phyloP scores from a whole-genome alignment of 2,888 invertebrate genomes.

The Gryllus longicercus region DNA sequence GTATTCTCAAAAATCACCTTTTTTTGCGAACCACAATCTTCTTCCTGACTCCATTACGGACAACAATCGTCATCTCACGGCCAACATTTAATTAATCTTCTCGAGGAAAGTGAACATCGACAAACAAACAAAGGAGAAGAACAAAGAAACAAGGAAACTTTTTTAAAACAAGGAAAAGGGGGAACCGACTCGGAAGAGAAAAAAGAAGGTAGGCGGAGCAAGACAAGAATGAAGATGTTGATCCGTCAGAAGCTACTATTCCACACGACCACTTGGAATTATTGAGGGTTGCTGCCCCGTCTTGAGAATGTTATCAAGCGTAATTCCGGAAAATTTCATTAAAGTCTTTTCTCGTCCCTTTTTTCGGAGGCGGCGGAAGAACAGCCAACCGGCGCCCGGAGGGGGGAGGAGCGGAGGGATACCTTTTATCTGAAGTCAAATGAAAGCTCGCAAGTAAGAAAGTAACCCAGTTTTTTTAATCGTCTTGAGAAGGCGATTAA shows the following conservation, averaged over 20 bases:
- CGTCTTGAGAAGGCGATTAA: constrained; percentile 7
- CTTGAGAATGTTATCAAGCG: constrained; percentile 10
- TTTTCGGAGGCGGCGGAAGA: not conserved
- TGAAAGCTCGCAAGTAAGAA: not conserved
- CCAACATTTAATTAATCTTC: constrained; percentile 9
- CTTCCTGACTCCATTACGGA: not conserved
- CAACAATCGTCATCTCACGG: not conserved
- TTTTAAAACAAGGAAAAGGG: not conserved
- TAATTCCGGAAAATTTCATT: constrained; percentile 17
- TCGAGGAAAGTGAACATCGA: constrained; percentile 17
- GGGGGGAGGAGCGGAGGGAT: not conserved
- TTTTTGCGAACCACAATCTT: constrained; percentile 6
- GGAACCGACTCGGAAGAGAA: not conserved
- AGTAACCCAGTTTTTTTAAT: constrained; percentile 8
- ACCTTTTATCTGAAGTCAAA: constrained; percentile 17
- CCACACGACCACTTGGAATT: constrained; percentile 2
- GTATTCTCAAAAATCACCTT: not conserved
- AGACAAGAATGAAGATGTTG: constrained; percentile 6
- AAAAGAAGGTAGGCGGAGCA: not conserved
- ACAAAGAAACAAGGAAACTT: constrained; percentile 9
- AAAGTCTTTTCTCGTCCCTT: constrained; percentile 5
- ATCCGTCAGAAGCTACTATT: not conserved
- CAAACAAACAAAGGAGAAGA: constrained; percentile 1
- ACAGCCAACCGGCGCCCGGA: not conserved
- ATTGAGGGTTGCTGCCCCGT: not conserved